Conservation (phyloP, 2,888 invertebrate species). For the Eudasyphora cyanicolor region DNA sequence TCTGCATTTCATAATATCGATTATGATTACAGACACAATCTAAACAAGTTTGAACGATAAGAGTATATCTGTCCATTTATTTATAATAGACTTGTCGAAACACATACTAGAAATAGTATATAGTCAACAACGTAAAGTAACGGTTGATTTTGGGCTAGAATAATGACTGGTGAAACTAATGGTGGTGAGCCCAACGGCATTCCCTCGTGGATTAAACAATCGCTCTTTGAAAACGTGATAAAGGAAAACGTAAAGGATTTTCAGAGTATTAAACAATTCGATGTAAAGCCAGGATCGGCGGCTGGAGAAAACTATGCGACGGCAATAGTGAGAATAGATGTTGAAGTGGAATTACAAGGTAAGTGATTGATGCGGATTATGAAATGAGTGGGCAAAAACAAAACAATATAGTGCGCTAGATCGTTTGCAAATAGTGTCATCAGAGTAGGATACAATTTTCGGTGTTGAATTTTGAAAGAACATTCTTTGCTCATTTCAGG, state of each 20-base stretch:
- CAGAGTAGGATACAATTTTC: no score
- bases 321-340: conserved; percentile 70
- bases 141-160: not conserved
- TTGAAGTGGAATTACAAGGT: conserved; percentile 72
- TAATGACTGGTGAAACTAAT: not conserved
- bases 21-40: not conserved
- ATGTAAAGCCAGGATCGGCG: conserved; percentile 64
- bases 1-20: not conserved
- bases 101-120: conserved; percentile 1
- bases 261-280: conserved; percentile 66
- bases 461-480: no score
- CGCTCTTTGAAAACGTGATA: conserved; percentile 68
- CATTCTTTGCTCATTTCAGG: no score
- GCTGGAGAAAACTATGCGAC: conserved; percentile 76
- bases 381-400: no score
- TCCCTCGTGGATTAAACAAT: conserved; percentile 69
- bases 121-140: not conserved
- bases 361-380: no score
- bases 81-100: not conserved
- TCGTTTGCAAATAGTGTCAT: no score
- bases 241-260: conserved; percentile 60
- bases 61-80: no score
- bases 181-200: not conserved
- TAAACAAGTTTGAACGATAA: not conserved
- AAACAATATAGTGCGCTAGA: no score